Conservation (phyloP, 2,797 vertebrate genomes). For the Xiphorhynchus erythropygius region DNA sequence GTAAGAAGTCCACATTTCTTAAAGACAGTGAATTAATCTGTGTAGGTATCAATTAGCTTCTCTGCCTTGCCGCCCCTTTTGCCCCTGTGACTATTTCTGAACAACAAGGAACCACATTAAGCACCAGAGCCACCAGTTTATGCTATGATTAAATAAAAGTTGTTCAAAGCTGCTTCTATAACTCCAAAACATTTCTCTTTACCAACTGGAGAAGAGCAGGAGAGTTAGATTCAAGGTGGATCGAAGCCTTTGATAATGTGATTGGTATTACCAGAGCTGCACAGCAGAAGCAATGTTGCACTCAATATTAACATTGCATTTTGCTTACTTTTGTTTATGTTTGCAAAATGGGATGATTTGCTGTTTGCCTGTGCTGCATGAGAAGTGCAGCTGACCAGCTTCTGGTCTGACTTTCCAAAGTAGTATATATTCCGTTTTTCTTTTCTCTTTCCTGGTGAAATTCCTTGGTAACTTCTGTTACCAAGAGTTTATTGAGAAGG, state of each 20-base stretch:
- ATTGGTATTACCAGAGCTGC: background rate
- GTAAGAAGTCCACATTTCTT: background rate
- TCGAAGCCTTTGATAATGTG: background rate
- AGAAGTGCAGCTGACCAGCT: background rate
- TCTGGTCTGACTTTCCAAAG: background rate
- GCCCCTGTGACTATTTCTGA: background rate
- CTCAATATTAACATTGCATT: background rate
- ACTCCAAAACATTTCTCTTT: background rate
- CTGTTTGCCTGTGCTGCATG: background rate
- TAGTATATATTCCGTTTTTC: background rate
- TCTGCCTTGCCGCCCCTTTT: rapidly evolving
- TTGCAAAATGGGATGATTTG: background rate
- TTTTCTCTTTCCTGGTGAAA: background rate
- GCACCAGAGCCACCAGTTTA: background rate
- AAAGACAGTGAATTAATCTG: background rate
- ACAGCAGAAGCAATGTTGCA: background rate
- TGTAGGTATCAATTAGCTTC: background rate
- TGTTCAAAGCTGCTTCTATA: background rate
- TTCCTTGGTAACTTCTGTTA: background rate
- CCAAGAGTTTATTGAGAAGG: background rate
- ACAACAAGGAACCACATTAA: background rate
- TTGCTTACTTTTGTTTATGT: background rate
- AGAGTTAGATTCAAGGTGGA: background rate
- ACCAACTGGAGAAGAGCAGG: background rate
- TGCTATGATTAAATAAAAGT: background rate